Evolutionary conservation across 1,140 invertebrate genomes (phyloP).

Genomic region (Papilio xuthus): DNA sequence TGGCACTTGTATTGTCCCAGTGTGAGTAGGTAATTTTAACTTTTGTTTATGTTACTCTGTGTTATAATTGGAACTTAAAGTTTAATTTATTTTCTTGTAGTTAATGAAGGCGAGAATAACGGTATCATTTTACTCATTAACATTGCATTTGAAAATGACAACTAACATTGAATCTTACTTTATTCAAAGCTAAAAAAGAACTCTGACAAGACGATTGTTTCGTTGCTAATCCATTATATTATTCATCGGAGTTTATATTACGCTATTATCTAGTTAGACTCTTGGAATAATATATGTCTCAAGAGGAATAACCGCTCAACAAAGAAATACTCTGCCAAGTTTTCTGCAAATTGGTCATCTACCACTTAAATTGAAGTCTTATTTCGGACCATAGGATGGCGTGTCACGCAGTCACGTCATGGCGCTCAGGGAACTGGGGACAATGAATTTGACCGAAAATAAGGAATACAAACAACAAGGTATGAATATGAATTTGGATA

Average conservation of each 20-base stretch:
- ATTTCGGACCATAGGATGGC: not conserved
- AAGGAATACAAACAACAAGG: conserved; percentile 42
- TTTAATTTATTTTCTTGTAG: not conserved
- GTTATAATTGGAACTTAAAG: not conserved
- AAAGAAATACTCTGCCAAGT: conserved; percentile 1
- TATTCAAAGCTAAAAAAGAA: conserved; percentile 3
- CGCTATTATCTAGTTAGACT: not conserved
- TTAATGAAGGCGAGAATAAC: not conserved
- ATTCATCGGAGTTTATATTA: conserved; percentile 1
- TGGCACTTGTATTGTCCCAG: not conserved
- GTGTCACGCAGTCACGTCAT: conserved; percentile 15
- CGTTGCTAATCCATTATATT: not conserved
- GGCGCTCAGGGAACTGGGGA: conserved; percentile 40
- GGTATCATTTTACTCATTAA: not conserved
- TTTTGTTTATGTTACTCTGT: too few relatives aligned
- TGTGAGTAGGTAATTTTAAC: not conserved
- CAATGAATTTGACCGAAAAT: conserved; percentile 44
- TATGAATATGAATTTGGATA: conserved; percentile 33
- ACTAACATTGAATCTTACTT: not conserved
- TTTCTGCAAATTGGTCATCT: conserved; percentile 27
- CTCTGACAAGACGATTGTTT: not conserved
- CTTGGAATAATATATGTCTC: conserved; percentile 6
- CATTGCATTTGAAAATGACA: not conserved
- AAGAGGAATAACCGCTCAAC: not conserved
- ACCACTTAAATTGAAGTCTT: conserved; percentile 16